Evolutionary conservation across 2,888 invertebrate species (phyloP).

Genomic region (Gryllus longicercus): DNA sequence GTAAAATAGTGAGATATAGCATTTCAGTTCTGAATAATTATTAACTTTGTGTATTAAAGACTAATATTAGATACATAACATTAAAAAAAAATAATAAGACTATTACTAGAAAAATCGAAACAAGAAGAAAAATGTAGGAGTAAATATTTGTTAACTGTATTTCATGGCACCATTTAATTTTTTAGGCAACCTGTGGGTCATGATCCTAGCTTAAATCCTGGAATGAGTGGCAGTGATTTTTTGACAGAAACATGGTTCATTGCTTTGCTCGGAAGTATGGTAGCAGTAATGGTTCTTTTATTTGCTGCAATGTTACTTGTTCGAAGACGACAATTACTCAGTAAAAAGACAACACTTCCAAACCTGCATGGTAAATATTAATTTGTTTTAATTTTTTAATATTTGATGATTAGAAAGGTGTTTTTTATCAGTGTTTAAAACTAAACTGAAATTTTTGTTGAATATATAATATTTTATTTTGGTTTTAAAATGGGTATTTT

Average conservation of each 20-base stretch:
- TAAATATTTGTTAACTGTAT: too few species aligned
- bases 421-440: not conserved
- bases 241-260: constrained; percentile 88
- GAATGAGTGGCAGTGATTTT: constrained; percentile 61
- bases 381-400: not conserved
- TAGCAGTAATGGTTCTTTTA: constrained; percentile 77
- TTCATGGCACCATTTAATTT: constrained; percentile 33
- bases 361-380: constrained; percentile 50
- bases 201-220: constrained; percentile 55
- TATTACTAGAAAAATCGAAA: not conserved
- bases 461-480: not conserved
- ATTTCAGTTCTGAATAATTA: too few species aligned
- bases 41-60: too few species aligned
- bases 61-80: too few species aligned
- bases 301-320: constrained; percentile 79
- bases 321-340: constrained; percentile 66
- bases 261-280: constrained; percentile 76
- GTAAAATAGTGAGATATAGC: too few species aligned
- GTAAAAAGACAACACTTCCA: constrained; percentile 65
- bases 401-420: not conserved
- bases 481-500: not conserved
- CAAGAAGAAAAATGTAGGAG: not conserved
- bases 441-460: not conserved
- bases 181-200: constrained; percentile 64
- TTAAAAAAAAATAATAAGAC: too few species aligned